Evolutionary conservation across 2,113 vertebrate species (phyloP).

Genomic region (Sinocyclocheilus grahami): DNA sequence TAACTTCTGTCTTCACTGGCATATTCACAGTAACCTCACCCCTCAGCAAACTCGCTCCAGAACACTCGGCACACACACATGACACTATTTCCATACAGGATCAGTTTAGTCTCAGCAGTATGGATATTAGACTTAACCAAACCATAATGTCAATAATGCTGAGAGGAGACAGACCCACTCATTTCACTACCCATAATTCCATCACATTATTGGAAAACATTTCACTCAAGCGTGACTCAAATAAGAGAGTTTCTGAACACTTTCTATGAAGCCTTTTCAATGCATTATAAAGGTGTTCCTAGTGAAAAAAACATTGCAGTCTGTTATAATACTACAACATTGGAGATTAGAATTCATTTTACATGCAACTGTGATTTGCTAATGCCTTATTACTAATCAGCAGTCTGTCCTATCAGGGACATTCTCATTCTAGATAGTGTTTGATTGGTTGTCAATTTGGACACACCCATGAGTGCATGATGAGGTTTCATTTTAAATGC

Average conservation of each 20-base stretch:
- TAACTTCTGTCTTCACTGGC: conserved; percentile 19
- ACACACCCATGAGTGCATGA: background rate
- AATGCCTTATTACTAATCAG: background rate
- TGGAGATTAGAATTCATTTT: background rate
- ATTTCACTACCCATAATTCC: conserved; percentile 14
- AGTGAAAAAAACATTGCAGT: background rate
- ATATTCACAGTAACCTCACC: conserved; percentile 40
- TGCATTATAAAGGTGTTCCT: background rate
- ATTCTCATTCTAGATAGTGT: background rate
- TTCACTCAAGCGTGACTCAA: conserved; percentile 12
- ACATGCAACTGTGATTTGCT: background rate
- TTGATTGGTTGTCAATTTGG: background rate
- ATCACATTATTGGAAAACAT: conserved; percentile 23
- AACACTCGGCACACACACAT: conserved; percentile 6
- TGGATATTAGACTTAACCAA: conserved; percentile 30
- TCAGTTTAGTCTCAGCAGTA: conserved; percentile 35
- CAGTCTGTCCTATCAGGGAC: background rate
- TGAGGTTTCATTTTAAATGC: background rate
- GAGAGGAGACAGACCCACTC: conserved; percentile 18
- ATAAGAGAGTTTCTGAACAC: background rate
- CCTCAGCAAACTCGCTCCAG: conserved; percentile 16
- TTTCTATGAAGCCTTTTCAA: background rate
- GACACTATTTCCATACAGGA: background rate
- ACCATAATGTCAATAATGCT: conserved; percentile 39
- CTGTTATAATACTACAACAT: background rate